phyloP scores from a whole-genome alignment of 2,113 vertebrate genomes.

The Chlorocebus sabaeus region DNA sequence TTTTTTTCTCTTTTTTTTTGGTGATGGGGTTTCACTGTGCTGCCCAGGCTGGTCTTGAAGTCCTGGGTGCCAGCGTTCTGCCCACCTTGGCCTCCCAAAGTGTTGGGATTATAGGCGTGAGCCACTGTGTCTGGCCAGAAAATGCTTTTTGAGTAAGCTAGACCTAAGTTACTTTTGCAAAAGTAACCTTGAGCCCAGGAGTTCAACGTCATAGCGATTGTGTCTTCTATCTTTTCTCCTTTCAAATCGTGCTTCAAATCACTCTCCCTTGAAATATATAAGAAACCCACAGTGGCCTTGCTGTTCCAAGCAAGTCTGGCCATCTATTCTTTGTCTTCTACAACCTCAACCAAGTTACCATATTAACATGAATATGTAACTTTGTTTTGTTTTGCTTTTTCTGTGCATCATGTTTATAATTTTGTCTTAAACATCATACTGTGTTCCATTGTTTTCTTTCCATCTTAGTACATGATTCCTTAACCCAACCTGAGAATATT shows the following conservation, averaged over 20 bases:
- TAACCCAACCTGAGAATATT: neutral
- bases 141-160: conserved; percentile 27
- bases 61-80: no score
- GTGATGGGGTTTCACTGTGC: no score
- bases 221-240: neutral
- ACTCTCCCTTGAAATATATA: neutral
- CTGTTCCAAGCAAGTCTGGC: neutral
- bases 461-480: neutral
- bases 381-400: neutral
- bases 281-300: neutral
- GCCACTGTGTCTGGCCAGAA: neutral
- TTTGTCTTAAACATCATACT: neutral
- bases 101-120: neutral
- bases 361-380: neutral
- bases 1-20: no score
- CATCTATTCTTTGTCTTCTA: neutral
- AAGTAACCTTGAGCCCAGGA: neutral
- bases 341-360: neutral
- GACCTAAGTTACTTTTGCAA: neutral
- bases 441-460: neutral
- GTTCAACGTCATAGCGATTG: neutral
- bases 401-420: neutral
- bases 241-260: neutral
- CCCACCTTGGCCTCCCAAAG: no score
- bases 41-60: no score